phyloP scores from a whole-genome alignment of 1,140 invertebrate genomes.

The Temnothorax nylanderi region DNA sequence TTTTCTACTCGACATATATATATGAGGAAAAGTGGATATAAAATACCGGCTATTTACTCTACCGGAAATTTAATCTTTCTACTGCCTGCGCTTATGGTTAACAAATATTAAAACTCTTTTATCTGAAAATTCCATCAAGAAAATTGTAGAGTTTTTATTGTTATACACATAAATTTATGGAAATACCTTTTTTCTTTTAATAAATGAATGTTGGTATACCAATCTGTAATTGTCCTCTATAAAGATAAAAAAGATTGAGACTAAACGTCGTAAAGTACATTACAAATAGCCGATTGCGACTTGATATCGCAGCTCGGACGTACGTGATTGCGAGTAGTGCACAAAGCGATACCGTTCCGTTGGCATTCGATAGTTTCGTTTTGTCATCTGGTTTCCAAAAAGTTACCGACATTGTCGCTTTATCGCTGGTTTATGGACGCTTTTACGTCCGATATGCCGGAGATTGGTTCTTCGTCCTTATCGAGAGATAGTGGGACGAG shows the following conservation, averaged over 20 bases:
- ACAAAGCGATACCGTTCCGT: conserved; percentile 35
- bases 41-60: conserved; percentile 16
- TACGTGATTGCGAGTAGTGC: conserved; percentile 28
- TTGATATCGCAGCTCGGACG: conserved; percentile 6
- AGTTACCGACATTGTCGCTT: conserved; percentile 65
- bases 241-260: neutral
- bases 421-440: conserved; percentile 63
- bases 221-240: neutral
- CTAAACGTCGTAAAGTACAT: conserved; percentile 18
- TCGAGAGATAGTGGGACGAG: conserved; percentile 32
- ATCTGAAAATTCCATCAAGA: neutral
- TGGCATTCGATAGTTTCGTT: conserved; percentile 43
- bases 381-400: conserved; percentile 57
- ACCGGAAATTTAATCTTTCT: conserved; percentile 15
- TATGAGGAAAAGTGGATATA: conserved; percentile 6
- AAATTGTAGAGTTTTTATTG: neutral
- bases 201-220: neutral
- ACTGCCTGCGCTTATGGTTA: neutral
- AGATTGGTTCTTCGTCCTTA: conserved; percentile 66
- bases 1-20: conserved; percentile 3
- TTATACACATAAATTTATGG: neutral
- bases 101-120: conserved; percentile 19
- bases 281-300: conserved; percentile 24
- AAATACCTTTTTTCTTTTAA: neutral
- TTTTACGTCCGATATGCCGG: conserved; percentile 69